Evolutionary conservation across 2,797 vertebrate genomes (phyloP).

Genomic region (Nannoperca obscura): DNA sequence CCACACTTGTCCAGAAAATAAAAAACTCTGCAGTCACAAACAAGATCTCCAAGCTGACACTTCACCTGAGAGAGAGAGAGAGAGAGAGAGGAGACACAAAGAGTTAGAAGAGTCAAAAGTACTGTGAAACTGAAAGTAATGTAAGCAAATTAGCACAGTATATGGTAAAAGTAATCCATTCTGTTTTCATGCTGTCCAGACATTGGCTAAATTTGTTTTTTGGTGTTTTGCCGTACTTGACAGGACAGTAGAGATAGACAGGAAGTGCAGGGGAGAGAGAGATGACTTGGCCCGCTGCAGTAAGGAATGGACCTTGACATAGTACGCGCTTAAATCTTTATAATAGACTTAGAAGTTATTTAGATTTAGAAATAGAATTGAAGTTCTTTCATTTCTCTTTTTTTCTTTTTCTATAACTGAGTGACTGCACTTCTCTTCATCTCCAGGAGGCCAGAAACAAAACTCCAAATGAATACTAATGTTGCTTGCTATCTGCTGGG

Average conservation of each 20-base stretch:
- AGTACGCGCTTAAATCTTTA: not conserved
- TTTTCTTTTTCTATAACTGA: not conserved
- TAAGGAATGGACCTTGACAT: no score
- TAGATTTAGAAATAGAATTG: no score
- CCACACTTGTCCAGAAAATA: conserved; percentile 83
- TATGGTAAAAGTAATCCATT: not conserved
- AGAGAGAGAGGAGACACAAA: conserved; percentile 5
- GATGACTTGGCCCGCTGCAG: no score
- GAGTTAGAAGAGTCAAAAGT: not conserved
- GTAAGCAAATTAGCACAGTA: not conserved
- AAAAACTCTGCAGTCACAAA: conserved; percentile 90
- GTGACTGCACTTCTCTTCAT: not conserved
- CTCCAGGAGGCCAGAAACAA: not conserved
- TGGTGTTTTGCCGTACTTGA: no score
- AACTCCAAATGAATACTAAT: not conserved
- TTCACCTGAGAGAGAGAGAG: conserved; percentile 79
- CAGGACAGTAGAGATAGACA: no score
- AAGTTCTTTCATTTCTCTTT: not conserved
- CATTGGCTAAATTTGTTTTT: no score
- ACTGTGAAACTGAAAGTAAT: not conserved
- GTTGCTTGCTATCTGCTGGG: not conserved
- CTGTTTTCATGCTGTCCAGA: not conserved
- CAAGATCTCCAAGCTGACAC: conserved; percentile 83
- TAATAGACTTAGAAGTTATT: not conserved
- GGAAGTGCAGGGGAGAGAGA: no score